Percentiles rank a stretch among this genome's conserved stretches.
Conservation (phyloP, 2,888 invertebrate species). For the Cephalotes varians region DNA sequence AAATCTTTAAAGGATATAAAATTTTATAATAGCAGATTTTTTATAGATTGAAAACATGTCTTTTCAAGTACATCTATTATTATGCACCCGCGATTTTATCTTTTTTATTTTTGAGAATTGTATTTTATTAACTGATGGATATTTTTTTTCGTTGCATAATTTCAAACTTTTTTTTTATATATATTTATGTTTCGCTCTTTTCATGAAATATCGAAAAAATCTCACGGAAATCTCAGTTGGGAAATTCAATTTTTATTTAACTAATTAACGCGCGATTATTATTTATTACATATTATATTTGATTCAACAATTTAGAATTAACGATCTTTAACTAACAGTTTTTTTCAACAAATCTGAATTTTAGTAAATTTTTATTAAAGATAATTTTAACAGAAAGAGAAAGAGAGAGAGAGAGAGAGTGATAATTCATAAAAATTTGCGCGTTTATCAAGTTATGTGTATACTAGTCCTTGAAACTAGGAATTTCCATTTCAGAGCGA, state of each 20-base stretch:
- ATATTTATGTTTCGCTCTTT: background rate
- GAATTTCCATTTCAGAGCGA: background rate
- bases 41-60: too few relatives aligned
- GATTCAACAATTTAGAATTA: background rate
- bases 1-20: background rate
- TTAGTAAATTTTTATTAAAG: background rate
- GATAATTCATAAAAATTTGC: background rate
- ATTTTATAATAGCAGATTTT: too few relatives aligned
- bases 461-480: conserved; percentile 9
- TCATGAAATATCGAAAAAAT: background rate
- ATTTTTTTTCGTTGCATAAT: too few relatives aligned
- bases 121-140: background rate
- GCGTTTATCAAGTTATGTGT: background rate
- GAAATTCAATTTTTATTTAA: background rate
- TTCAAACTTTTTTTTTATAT: too few relatives aligned
- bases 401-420: too few relatives aligned
- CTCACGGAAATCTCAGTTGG: background rate
- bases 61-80: too few relatives aligned
- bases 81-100: too few relatives aligned
- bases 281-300: background rate
- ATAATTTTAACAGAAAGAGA: background rate
- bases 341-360: background rate
- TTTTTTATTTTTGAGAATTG: too few relatives aligned
- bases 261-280: background rate
- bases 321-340: background rate